Conservation (phyloP, 2,113 vertebrate species). For the Macheiramphus alcinus region DNA sequence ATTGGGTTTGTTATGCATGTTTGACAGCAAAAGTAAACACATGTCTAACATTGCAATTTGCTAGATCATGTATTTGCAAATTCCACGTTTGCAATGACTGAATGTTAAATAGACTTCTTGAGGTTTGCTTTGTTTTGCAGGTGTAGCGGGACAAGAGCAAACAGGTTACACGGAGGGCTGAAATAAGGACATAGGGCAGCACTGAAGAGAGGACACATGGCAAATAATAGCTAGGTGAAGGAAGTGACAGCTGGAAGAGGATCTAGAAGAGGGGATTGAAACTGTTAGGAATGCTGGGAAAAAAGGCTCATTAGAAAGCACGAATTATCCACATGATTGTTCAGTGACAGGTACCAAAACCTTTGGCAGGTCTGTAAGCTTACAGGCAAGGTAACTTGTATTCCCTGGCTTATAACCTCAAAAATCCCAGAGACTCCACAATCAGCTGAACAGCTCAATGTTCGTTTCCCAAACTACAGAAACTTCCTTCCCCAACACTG, state of each 20-base stretch:
- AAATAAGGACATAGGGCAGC: background rate
- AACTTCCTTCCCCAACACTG: background rate
- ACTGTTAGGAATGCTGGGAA: background rate
- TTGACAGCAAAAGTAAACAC: slow-evolving; percentile 18
- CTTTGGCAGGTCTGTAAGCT: background rate
- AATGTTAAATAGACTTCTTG: background rate
- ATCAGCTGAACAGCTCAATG: background rate
- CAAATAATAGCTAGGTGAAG: background rate
- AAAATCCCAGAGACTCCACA: background rate
- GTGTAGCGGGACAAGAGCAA: background rate
- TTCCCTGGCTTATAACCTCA: background rate
- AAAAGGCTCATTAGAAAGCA: background rate
- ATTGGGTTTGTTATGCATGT: background rate
- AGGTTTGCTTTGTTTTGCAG: background rate
- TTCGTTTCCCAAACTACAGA: background rate
- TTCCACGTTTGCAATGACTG: background rate
- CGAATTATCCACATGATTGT: background rate
- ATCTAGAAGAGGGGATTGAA: background rate
- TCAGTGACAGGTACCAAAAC: background rate
- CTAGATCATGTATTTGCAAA: background rate
- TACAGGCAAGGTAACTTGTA: background rate
- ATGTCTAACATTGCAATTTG: background rate
- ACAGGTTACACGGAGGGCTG: background rate
- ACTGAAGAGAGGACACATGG: background rate
- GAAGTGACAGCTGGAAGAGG: background rate